Conservation (phyloP, 2,113 vertebrate species). For the Myiozetetes cayanensis region DNA sequence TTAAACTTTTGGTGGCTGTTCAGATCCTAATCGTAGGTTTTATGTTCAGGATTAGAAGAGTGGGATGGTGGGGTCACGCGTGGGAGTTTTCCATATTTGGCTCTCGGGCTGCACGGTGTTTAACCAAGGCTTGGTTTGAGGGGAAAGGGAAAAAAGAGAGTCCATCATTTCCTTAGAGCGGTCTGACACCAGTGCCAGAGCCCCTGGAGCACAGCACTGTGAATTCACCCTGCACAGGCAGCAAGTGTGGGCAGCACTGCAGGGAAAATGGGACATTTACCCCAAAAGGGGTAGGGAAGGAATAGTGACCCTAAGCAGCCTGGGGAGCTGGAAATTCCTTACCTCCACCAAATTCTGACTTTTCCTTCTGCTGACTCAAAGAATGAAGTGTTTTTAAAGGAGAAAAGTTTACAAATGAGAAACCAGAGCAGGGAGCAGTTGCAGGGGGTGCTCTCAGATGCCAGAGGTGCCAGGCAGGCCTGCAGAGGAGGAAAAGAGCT, state of each 20-base stretch:
- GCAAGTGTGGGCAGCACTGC: neutral
- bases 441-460: neutral
- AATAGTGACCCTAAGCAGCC: neutral
- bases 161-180: neutral
- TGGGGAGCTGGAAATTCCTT: neutral
- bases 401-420: neutral
- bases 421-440: neutral
- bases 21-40: constrained; percentile 50
- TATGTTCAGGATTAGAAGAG: neutral
- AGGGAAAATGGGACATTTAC: neutral
- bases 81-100: constrained; percentile 30
- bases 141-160: neutral
- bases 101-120: neutral
- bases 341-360: neutral
- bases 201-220: neutral
- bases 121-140: neutral
- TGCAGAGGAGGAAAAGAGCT: rapidly evolving
- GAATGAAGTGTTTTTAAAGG: neutral
- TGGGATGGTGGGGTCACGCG: neutral
- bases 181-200: neutral
- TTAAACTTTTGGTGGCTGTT: constrained; percentile 47
- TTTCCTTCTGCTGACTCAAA: neutral
- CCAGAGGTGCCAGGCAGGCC: neutral
- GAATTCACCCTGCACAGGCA: neutral
- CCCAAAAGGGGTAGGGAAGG: neutral